These are phyloP conservation scores for Botia almorhae DNA, from an alignment of 2,797 vertebrate genomes.

Conservation along the genomic window DNA sequence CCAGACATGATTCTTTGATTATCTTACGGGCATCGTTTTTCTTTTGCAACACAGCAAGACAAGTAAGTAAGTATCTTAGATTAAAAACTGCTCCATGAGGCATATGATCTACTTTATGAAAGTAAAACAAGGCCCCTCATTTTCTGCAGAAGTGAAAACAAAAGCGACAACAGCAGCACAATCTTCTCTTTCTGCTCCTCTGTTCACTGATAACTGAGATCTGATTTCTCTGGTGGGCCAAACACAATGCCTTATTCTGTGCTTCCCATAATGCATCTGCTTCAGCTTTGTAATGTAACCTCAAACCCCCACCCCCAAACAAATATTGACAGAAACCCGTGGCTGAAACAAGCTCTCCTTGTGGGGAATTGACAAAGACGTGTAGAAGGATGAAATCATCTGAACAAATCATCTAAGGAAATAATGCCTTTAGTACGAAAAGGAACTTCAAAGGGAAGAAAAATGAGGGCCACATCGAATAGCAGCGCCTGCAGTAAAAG, in stretches of 20 bases:
- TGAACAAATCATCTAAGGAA: not conserved
- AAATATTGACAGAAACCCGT: not conserved
- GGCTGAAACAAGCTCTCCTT: slow-evolving; percentile 13
- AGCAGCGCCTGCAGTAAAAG: not conserved
- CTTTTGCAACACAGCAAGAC: slow-evolving; percentile 1
- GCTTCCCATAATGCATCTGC: not conserved
- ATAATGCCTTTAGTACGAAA: not conserved
- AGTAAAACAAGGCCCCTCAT: not conserved
- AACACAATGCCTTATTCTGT: not conserved
- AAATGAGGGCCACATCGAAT: not conserved
- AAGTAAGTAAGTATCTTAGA: too few relatives aligned
- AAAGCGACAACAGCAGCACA: not conserved
- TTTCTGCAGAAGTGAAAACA: not conserved
- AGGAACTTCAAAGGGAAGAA: not conserved
- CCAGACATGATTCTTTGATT: slow-evolving; percentile 9
- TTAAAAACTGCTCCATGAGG: not conserved
- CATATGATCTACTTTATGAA: not conserved
- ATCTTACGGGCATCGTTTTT: not conserved
- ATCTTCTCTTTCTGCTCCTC: not conserved
- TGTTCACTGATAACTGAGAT: slow-evolving; percentile 19
- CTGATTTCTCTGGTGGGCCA: not conserved
- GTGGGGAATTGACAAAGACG: slow-evolving; percentile 11
- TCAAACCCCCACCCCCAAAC: not conserved
- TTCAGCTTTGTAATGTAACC: slow-evolving; percentile 4
- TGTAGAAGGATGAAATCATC: slow-evolving; percentile 7